Evolutionary conservation across 2,888 invertebrate species (phyloP), one percentile per base, ranked within the genome.

Genomic region (Dorcus parallelipipedus): DNA sequence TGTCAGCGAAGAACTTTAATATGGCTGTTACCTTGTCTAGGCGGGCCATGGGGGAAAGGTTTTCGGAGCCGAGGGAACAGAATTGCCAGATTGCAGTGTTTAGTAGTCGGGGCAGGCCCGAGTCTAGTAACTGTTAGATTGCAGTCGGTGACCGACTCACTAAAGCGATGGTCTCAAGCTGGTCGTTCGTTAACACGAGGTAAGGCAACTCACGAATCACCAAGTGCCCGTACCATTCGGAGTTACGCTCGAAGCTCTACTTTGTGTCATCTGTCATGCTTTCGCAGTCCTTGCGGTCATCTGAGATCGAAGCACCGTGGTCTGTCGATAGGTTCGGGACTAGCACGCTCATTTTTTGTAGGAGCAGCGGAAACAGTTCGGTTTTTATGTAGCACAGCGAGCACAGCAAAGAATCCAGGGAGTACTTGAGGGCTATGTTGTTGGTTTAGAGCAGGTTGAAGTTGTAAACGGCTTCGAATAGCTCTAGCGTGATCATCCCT

Each of bases 321-420:
- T 80, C 81, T 0, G 80, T 81, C 1, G 81, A 76, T 42, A 80
- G 68, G 68, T 81, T 83, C 1, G 82, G 80, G 42, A 82, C 78
- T 41, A 83, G 69, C 17, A 90, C 86, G 51, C 88, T 88, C 76
- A 93, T 85, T 73, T 86, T 86, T 71, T 87, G 85, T 57, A 95
- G 78, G 38, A 95, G 75, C 65, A 85, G 80, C 48, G 86, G 86
- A 72, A 93, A 95, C 53, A 91, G 80, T 62, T 88, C 87, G 0
- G 93, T 90, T 66, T 88, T 85, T 38, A 93, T 90, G 76, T 89
- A 91, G 77, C 94, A 95, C 72, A 94, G 83, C 3, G 94, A 89
- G 76, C 95, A 95, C 50, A 95, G 78, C 54, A 93, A 84, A 70
- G 90, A 86, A 78, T 95, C 93, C n/a, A 95, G 84, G 0, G 93